Evolutionary conservation across 2,113 vertebrate species (phyloP).

Genomic region (Tenebrosternarchus preto): DNA sequence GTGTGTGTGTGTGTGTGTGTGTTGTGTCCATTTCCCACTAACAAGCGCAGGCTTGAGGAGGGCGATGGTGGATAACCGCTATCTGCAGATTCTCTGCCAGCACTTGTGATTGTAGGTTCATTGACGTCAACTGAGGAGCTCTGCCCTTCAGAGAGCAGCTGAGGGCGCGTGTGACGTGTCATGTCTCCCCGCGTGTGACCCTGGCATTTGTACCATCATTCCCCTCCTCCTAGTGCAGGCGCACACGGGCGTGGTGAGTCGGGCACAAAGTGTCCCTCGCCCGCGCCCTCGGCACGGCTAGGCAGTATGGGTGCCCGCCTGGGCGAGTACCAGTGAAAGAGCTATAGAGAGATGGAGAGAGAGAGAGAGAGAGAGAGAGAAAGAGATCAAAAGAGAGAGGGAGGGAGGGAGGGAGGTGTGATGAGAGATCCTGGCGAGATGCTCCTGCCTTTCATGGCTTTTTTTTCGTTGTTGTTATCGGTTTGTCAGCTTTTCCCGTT

Average conservation of each 20-base stretch:
- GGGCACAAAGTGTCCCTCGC: no score
- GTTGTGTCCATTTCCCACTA: not conserved
- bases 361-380: no score
- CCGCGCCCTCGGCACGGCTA: no score
- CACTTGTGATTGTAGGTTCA: not conserved
- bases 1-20: not conserved
- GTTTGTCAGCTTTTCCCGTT: constrained; percentile 14
- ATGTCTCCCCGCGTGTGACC: no score
- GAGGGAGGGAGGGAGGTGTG: not conserved
- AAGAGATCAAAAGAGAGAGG: no score
- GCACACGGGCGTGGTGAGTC: no score
- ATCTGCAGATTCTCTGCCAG: no score
- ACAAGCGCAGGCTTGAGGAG: not conserved
- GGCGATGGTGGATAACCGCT: not conserved
- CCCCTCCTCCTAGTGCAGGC: no score
- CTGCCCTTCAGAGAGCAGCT: no score
- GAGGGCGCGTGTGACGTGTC: no score
- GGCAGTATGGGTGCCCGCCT: not conserved
- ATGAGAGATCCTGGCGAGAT: not conserved
- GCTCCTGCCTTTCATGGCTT: constrained; percentile 12
- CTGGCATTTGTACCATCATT: no score
- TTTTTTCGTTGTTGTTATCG: not conserved
- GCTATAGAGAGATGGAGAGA: not conserved
- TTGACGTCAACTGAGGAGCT: no score
- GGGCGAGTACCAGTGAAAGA: not conserved